These are phyloP conservation scores for Alligator sinensis DNA, from an alignment of 2,113 vertebrate genomes.

Conservation along the genomic window DNA sequence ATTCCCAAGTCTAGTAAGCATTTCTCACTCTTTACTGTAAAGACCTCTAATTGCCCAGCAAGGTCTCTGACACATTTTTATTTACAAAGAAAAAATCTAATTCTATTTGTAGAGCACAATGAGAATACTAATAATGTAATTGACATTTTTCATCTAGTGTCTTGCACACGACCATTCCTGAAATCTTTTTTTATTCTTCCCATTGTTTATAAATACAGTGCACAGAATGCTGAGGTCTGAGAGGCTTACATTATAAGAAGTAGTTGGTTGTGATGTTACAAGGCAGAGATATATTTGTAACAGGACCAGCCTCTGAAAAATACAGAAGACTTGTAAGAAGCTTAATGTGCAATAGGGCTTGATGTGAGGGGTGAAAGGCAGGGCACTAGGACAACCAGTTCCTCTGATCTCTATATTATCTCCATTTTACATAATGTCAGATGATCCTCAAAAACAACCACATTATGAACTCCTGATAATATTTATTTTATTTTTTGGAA, in stretches of 20 bases:
- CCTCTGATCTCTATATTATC: slow-evolving; percentile 28
- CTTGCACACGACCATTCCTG: not conserved
- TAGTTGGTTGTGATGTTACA: not conserved
- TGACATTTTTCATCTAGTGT: not conserved
- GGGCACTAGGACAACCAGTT: slow-evolving; percentile 58
- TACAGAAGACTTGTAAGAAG: slow-evolving; percentile 58
- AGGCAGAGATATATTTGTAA: slow-evolving; percentile 44
- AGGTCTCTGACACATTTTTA: not conserved
- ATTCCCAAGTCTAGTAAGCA: not conserved
- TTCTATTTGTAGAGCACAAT: not conserved
- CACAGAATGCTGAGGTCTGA: not conserved
- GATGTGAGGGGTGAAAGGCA: slow-evolving; percentile 58
- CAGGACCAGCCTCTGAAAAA: slow-evolving; percentile 47
- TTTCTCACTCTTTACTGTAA: not conserved
- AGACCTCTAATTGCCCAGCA: not conserved
- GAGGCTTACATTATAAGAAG: not conserved
- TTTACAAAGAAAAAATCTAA: not conserved
- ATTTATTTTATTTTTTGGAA: slow-evolving; percentile 55
- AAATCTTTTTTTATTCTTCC: not conserved
- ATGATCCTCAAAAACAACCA: slow-evolving; percentile 46
- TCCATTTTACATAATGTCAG: slow-evolving; percentile 29
- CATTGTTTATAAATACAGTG: not conserved
- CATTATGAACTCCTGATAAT: slow-evolving; percentile 27
- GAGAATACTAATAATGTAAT: not conserved
- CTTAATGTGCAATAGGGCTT: slow-evolving; percentile 59